A percentile compares a stretch with the other conserved stretches of the same genome.
phyloP scores from a whole-genome alignment of 2,888 invertebrate species.

The Amorpha juglandis region DNA sequence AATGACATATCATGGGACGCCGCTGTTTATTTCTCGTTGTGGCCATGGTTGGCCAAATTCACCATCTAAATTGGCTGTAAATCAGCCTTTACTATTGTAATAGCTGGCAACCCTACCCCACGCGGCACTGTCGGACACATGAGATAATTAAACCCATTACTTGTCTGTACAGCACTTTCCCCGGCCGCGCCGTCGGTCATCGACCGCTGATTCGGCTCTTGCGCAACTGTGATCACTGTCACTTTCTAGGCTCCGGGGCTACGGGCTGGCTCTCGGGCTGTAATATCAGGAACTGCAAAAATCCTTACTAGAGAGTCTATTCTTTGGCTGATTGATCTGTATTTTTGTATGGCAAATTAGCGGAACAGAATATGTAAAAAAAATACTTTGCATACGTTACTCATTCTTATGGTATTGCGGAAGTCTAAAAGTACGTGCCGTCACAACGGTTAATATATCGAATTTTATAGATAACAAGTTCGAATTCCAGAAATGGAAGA shows the following conservation, averaged over 20 bases:
- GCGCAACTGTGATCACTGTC: conserved; percentile 74
- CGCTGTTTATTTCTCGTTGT: too few species aligned
- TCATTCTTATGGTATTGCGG: too few species aligned
- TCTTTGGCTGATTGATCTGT: neutral
- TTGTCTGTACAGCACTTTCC: conserved; percentile 64
- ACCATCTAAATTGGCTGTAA: neutral
- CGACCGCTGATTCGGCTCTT: conserved; percentile 73
- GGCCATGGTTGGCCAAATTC: neutral
- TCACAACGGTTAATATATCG: too few species aligned
- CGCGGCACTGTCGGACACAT: conserved; percentile 31
- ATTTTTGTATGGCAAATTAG: too few species aligned
- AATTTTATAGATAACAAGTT: too few species aligned
- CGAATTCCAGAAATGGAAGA: too few species aligned
- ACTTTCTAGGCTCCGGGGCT: conserved; percentile 71
- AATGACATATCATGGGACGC: too few species aligned
- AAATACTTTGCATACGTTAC: too few species aligned
- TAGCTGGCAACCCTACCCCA: neutral
- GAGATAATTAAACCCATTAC: conserved; percentile 59
- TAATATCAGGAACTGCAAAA: neutral
- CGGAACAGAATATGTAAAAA: too few species aligned
- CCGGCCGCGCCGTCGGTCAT: conserved; percentile 61
- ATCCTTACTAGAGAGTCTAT: neutral
- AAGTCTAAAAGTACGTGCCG: too few species aligned
- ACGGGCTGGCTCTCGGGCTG: neutral
- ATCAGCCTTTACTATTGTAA: neutral